phyloP scores from a whole-genome alignment of 2,797 vertebrate species.

The Silurus aristotelis region DNA sequence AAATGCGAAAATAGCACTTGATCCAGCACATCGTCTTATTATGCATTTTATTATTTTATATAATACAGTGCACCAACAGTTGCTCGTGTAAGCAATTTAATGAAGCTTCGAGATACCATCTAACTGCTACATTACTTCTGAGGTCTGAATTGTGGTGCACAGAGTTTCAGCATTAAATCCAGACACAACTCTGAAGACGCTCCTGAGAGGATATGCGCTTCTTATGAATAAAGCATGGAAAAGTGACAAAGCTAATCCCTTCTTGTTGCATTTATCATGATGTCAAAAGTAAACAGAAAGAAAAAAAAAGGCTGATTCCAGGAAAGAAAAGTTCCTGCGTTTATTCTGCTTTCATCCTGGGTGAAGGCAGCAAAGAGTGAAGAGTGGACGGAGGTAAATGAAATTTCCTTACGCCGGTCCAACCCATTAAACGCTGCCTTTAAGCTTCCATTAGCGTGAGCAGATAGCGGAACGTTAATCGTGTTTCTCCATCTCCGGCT shows the following conservation, averaged over 20 bases:
- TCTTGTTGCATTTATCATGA: background rate
- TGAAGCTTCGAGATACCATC: background rate
- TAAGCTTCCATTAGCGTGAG: slow-evolving; percentile 29
- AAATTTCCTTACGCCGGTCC: slow-evolving; percentile 21
- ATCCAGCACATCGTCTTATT: background rate
- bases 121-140: background rate
- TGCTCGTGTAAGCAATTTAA: background rate
- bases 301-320: background rate
- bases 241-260: background rate
- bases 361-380: background rate
- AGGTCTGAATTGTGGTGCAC: background rate
- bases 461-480: slow-evolving; percentile 21
- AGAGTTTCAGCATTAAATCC: background rate
- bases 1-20: background rate
- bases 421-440: slow-evolving; percentile 25
- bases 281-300: background rate
- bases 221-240: slow-evolving; percentile 16
- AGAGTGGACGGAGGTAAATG: background rate
- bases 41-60: background rate
- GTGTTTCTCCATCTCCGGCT: slow-evolving; percentile 8
- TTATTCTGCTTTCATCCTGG: slow-evolving; percentile 11
- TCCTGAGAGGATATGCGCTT: background rate
- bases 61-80: background rate
- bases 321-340: background rate
- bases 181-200: background rate